phyloP scores from a whole-genome alignment of 2,888 invertebrate genomes.

The Lithosia quadra region DNA sequence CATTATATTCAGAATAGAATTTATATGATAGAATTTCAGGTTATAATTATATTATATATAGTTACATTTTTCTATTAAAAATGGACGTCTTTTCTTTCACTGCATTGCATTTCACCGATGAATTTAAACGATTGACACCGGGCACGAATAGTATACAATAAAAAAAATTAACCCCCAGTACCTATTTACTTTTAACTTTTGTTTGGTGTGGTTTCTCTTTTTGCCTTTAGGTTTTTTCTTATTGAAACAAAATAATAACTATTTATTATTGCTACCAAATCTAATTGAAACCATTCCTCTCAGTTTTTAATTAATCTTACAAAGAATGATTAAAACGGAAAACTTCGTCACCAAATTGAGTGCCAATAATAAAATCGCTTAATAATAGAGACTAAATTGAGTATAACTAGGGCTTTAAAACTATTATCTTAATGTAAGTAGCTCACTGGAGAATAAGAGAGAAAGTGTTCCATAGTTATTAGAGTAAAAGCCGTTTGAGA shows the following conservation, averaged over 20 bases:
- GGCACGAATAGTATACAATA: no score
- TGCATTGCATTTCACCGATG: no score
- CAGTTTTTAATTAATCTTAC: not conserved
- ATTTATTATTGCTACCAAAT: no score
- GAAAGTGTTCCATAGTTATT: not conserved
- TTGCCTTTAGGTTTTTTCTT: no score
- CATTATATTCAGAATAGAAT: not conserved
- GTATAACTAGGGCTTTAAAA: not conserved
- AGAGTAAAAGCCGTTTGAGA: not conserved
- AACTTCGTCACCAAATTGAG: not conserved
- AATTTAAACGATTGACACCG: no score
- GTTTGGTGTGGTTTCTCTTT: no score
- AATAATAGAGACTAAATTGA: not conserved
- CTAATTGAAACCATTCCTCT: not conserved
- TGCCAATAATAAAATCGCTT: not conserved
- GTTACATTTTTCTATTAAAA: no score
- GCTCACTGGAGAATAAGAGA: not conserved
- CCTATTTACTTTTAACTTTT: no score
- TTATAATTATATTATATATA: no score
- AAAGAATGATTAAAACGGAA: not conserved
- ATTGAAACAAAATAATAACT: no score
- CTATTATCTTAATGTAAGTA: conserved; percentile 2
- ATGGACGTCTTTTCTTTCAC: no score
- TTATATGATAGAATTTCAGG: not conserved
- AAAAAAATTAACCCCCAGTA: no score